Conservation (phyloP, 2,888 invertebrate species). For the Alloplasta piceator region DNA sequence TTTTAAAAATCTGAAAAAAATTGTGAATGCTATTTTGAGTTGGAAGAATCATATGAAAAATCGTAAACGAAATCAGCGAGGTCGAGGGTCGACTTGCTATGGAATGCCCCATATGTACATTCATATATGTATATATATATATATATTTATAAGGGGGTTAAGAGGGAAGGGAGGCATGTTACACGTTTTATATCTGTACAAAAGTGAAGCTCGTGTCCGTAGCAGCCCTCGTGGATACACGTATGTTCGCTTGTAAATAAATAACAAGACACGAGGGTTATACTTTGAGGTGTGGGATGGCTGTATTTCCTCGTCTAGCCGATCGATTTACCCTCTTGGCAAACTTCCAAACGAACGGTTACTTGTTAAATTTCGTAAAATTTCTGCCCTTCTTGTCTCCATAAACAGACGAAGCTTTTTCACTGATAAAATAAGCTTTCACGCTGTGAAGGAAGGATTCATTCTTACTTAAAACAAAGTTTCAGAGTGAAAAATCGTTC, state of each 20-base stretch:
- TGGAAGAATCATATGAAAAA: too few species aligned
- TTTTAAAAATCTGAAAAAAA: too few species aligned
- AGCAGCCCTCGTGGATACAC: slow-evolving; percentile 60
- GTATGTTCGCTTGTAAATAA: slow-evolving; percentile 73
- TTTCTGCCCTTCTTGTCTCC: slow-evolving; percentile 35
- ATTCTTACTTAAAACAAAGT: too few species aligned
- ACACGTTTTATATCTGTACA: not conserved
- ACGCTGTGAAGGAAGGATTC: too few species aligned
- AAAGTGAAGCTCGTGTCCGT: slow-evolving; percentile 31
- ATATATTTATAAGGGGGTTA: not conserved
- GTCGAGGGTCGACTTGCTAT: too few species aligned
- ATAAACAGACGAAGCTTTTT: too few species aligned
- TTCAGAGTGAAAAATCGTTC: too few species aligned
- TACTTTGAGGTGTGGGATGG: slow-evolving; percentile 63
- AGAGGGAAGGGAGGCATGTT: not conserved
- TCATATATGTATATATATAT: too few species aligned
- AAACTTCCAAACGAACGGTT: slow-evolving; percentile 67
- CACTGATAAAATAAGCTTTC: too few species aligned
- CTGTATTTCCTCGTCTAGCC: slow-evolving; percentile 61
- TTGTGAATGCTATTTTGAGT: too few species aligned
- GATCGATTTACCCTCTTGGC: slow-evolving; percentile 75
- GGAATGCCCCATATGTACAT: too few species aligned
- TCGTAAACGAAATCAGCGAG: too few species aligned
- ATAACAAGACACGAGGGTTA: slow-evolving; percentile 70
- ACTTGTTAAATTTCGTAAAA: slow-evolving; percentile 71